phyloP scores from a whole-genome alignment of 2,113 vertebrate species.

The Sinosuthora webbiana region DNA sequence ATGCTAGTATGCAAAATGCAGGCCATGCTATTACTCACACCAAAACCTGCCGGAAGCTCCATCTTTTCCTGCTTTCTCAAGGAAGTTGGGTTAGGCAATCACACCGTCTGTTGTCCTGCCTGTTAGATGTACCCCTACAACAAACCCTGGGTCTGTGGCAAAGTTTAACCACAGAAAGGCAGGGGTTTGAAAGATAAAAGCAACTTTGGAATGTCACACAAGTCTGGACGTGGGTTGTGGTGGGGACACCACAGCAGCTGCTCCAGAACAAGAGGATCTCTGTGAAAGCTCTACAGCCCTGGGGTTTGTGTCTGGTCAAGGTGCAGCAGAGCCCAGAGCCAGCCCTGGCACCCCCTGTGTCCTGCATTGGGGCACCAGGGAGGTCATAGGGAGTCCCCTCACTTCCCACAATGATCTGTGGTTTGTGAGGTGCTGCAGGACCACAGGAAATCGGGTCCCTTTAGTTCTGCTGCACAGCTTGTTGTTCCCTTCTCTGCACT shows the following conservation, averaged over 20 bases:
- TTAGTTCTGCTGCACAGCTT: not conserved
- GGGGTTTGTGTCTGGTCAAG: not conserved
- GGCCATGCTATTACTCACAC: no score
- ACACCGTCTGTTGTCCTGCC: rapidly evolving
- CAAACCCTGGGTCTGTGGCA: not conserved
- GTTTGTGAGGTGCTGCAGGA: not conserved
- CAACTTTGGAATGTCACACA: not conserved
- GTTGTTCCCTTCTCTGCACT: not conserved
- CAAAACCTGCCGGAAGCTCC: not conserved
- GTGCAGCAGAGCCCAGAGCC: not conserved
- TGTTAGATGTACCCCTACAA: not conserved
- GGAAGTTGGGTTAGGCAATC: not conserved
- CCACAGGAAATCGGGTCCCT: not conserved
- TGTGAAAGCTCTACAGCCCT: not conserved
- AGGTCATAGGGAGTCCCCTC: not conserved
- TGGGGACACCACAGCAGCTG: not conserved
- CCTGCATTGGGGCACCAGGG: not conserved
- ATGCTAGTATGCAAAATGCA: not conserved
- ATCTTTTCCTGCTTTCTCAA: not conserved
- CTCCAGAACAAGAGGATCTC: not conserved
- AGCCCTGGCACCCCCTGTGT: not conserved
- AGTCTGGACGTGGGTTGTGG: not conserved
- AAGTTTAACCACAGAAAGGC: not conserved
- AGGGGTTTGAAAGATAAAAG: not conserved
- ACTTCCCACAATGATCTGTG: not conserved